Evolutionary conservation across 2,113 vertebrate species (phyloP).

Genomic region (Panthera tigris): DNA sequence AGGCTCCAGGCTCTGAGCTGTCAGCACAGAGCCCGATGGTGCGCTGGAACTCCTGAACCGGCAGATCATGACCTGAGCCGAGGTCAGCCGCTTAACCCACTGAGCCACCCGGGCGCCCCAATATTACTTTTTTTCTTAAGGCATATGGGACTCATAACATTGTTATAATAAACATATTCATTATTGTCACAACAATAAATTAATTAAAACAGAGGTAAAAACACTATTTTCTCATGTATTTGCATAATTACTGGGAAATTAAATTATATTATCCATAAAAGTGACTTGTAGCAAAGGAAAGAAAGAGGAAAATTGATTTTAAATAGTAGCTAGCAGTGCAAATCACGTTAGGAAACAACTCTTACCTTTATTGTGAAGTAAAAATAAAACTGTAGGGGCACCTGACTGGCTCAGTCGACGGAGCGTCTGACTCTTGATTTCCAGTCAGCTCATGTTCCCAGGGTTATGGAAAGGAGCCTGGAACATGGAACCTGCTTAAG

Average conservation of each 20-base stretch:
- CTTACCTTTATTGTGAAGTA: background rate
- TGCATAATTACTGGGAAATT: background rate
- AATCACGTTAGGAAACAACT: background rate
- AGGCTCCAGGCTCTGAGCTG: no score
- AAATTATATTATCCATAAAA: background rate
- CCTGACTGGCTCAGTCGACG: no score
- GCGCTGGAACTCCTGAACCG: no score
- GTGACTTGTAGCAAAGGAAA: background rate
- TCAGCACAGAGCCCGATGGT: no score
- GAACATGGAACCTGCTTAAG: no score
- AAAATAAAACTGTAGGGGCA: background rate
- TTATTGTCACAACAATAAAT: background rate
- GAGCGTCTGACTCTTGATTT: no score
- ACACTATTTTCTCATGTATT: background rate
- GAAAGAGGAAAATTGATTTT: background rate
- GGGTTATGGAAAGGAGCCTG: no score
- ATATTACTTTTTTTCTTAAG: background rate
- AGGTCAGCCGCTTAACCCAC: no score
- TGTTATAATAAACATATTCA: background rate
- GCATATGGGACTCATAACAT: background rate
- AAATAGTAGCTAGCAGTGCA: background rate
- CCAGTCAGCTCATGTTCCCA: no score
- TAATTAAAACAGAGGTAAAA: background rate
- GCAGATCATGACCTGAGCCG: no score
- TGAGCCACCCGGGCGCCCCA: background rate